These are phyloP conservation scores for Apaloderma vittatum DNA, from an alignment of 2,113 vertebrate species.

Conservation along the genomic window DNA sequence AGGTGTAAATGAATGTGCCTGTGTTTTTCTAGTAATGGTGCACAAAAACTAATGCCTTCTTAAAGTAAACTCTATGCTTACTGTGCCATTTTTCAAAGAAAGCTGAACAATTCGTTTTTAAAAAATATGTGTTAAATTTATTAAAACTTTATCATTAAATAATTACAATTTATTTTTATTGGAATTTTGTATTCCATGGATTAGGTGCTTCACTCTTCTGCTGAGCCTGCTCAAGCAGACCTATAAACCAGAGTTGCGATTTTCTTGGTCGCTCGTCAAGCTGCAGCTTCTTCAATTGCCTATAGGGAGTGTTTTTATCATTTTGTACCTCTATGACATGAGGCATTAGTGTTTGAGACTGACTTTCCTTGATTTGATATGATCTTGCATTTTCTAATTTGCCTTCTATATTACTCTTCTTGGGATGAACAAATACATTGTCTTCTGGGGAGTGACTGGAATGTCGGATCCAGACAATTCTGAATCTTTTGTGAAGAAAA, in stretches of 20 bases:
- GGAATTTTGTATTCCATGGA: not conserved
- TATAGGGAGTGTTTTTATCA: not conserved
- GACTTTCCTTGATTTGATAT: not conserved
- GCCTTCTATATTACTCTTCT: not conserved
- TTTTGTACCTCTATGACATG: not conserved
- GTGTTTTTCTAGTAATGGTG: not conserved
- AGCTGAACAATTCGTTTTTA: not conserved
- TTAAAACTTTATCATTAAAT: no score
- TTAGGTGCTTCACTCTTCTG: not conserved
- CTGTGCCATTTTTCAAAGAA: not conserved
- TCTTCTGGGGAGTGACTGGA: not conserved
- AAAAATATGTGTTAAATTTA: no score
- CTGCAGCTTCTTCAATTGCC: not conserved
- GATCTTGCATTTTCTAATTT: conserved; percentile 26
- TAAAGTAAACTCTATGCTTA: not conserved
- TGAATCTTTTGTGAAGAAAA: conserved; percentile 29
- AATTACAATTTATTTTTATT: no score
- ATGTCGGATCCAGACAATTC: not conserved
- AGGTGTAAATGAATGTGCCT: not conserved
- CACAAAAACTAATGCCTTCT: not conserved
- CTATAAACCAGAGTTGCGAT: not conserved
- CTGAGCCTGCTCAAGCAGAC: not conserved
- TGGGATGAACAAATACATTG: not conserved
- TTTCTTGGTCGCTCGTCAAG: not conserved
- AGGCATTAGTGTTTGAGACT: not conserved